A percentile compares a stretch with the other conserved stretches of the same genome.
phyloP scores from a whole-genome alignment of 2,113 vertebrate species.

The Sitta europaea region DNA sequence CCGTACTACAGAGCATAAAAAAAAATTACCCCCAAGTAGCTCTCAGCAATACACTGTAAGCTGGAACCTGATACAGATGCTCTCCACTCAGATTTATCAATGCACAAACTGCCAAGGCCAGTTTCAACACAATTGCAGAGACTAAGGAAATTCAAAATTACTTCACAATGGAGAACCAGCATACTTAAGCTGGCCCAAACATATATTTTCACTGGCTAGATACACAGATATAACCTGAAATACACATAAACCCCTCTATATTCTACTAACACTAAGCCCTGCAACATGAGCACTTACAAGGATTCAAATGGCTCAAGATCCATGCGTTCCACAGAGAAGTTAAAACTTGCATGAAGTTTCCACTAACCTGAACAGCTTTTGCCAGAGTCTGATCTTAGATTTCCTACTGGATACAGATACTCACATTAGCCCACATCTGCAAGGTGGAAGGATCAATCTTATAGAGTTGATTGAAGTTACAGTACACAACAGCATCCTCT shows the following conservation, averaged over 20 bases:
- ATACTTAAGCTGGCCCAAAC: background rate
- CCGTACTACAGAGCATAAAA: background rate
- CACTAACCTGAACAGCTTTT: background rate
- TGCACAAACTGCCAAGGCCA: background rate
- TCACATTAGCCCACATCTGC: conserved; percentile 99
- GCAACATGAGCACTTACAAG: background rate
- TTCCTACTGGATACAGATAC: background rate
- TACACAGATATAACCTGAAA: background rate
- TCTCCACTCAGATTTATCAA: background rate
- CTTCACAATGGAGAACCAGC: background rate
- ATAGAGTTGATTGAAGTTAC: conserved; percentile 98
- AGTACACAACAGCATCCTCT: conserved; percentile 97
- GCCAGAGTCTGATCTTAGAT: background rate
- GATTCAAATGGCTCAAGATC: background rate
- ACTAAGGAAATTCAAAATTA: background rate
- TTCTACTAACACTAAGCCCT: background rate
- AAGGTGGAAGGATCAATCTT: conserved; percentile 97
- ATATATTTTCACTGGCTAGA: background rate
- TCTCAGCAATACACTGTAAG: background rate
- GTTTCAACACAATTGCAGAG: background rate
- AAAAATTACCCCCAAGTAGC: background rate
- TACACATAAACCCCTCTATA: background rate
- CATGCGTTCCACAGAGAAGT: background rate
- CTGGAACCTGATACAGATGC: background rate
- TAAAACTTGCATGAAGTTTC: background rate